Evolutionary conservation across 2,888 invertebrate species (phyloP), one percentile per base, ranked within the genome.

Genomic region (Caenorhabditis zanzibari): DNA sequence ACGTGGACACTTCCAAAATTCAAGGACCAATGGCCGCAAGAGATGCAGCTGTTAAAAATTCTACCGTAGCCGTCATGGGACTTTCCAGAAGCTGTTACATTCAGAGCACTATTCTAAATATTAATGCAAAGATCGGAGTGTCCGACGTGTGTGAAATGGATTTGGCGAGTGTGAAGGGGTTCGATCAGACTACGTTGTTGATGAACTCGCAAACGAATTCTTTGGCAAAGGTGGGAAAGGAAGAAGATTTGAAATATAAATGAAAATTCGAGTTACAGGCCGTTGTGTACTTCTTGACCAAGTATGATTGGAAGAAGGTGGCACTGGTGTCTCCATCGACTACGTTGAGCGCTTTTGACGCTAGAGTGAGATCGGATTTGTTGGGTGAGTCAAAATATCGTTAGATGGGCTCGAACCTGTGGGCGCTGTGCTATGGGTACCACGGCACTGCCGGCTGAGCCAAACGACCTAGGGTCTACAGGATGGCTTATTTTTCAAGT

Each of bases 121-220:
- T 82, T 22, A 75, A 75, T 28, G 38, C 22, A 10, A 85, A 82
- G 72, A 79, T 86, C 54, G 83, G 80, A 38, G 69, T 84, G n/a
- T 81, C 85, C 5, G 86, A 86, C 77, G 86, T 84, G 12, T 84
- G 84, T 54, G 49, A 81, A 59, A 80, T 84, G 84, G 84, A 84
- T 22, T 28, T 80, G n/a, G 66, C 80, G 9, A 72, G 72, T 72
- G 68, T 81, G 16, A 75, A 75, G 26, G 84, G 84, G 2, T 81
- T 74, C 61, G 84, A 84, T 71, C 75, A 76, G 49, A 75, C 80
- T 10, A 76, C 84, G 0, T 72, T 84, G n/a, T 74, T 84, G 5
- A 26, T 84, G 64, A 80, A 81, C 47, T 84, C 84, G n/a, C 68
- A 66, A 16, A 71, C 80, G 2, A 56, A 81, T 61, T 52, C 72